Evolutionary conservation across 2,888 invertebrate genomes (phyloP).

Genomic region (Anthophora plumipes): DNA sequence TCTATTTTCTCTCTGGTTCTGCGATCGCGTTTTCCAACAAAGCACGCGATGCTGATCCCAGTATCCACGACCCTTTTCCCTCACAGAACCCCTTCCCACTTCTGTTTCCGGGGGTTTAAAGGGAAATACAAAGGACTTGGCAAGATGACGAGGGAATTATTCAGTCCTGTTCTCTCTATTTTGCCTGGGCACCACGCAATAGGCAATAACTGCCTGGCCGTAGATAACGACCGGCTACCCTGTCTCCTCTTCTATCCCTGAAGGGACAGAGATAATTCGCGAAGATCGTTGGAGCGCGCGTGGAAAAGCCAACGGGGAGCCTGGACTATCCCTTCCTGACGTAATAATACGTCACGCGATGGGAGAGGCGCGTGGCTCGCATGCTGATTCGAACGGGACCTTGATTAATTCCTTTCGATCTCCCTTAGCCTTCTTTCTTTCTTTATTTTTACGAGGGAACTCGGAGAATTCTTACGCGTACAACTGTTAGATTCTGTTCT

Average conservation of each 20-base stretch:
- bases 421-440: slow-evolving; percentile 11
- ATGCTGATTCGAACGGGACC: slow-evolving; percentile 40
- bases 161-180: slow-evolving; percentile 56
- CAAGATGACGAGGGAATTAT: slow-evolving; percentile 62
- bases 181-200: slow-evolving; percentile 54
- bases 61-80: neutral
- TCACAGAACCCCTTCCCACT: neutral
- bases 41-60: slow-evolving; percentile 39
- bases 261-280: slow-evolving; percentile 62
- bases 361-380: slow-evolving; percentile 41
- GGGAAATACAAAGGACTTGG: slow-evolving; percentile 55
- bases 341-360: slow-evolving; percentile 53
- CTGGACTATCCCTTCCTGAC: slow-evolving; percentile 18
- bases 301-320: slow-evolving; percentile 37
- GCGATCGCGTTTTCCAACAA: slow-evolving; percentile 46
- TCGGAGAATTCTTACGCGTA: neutral
- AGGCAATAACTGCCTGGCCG: slow-evolving; percentile 63
- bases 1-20: slow-evolving; percentile 20
- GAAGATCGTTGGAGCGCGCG: slow-evolving; percentile 53
- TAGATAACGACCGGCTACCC: slow-evolving; percentile 59
- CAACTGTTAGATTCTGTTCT: no score
- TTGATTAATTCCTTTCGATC: slow-evolving; percentile 35
- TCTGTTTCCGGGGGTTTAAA: slow-evolving; percentile 54
- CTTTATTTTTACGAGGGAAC: no score
- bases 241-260: slow-evolving; percentile 7